A percentile compares a stretch with the other conserved stretches of the same genome.
phyloP scores from a whole-genome alignment of 2,888 invertebrate genomes.

The Ectobius pallidus region DNA sequence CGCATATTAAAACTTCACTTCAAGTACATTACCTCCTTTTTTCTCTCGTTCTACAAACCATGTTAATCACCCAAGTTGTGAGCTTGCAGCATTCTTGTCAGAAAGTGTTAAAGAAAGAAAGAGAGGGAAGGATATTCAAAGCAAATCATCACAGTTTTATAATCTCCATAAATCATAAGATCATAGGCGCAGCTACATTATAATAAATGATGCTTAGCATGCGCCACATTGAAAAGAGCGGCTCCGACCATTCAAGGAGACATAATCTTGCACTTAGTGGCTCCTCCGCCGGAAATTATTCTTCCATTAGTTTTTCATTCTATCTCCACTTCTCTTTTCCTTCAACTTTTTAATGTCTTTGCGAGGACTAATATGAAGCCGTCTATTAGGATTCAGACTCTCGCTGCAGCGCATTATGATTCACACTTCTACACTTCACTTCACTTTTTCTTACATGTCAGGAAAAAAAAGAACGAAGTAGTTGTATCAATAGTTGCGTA shows the following conservation, averaged over 20 bases:
- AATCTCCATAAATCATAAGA: conserved; percentile 36
- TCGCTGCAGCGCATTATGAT: too few relatives aligned
- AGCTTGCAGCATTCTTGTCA: too few relatives aligned
- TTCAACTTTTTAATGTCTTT: conserved; percentile 17
- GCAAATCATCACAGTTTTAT: conserved; percentile 29
- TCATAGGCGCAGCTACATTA: conserved; percentile 21
- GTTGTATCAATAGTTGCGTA: too few relatives aligned
- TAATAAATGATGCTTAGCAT: conserved; percentile 14
- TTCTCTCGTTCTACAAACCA: too few relatives aligned
- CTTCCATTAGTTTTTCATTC: conserved; percentile 35
- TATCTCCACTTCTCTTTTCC: conserved; percentile 13
- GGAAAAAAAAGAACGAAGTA: too few relatives aligned
- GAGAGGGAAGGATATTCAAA: background rate
- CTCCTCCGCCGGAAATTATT: conserved; percentile 24
- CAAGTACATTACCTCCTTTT: too few relatives aligned
- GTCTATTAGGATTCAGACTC: conserved; percentile 6
- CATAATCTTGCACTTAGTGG: conserved; percentile 22
- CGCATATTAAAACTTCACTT: too few relatives aligned
- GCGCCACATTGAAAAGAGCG: conserved; percentile 4
- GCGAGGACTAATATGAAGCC: background rate
- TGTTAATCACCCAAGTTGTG: too few relatives aligned
- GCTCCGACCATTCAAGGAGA: background rate
- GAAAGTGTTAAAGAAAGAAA: background rate
- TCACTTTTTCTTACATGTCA: too few relatives aligned
- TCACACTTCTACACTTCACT: too few relatives aligned